Conservation (phyloP, 2,888 invertebrate species). For the Schizotus pectinicornis region DNA sequence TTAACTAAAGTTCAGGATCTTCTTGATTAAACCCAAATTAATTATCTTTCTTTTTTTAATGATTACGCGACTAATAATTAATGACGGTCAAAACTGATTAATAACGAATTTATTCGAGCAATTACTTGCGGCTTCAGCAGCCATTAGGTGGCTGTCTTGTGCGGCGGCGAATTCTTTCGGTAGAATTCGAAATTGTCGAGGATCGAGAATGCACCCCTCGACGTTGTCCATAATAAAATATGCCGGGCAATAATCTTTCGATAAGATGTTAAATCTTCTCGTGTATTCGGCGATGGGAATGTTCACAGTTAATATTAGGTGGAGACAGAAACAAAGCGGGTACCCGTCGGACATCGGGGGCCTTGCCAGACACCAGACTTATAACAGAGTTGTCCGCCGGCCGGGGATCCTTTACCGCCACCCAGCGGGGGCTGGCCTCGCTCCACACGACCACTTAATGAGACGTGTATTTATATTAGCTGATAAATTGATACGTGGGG, state of each 20-base stretch:
- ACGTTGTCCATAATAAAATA: conserved; percentile 16
- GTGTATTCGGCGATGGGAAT: conserved; percentile 27
- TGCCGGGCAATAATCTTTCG: conserved; percentile 21
- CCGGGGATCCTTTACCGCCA: conserved; percentile 45
- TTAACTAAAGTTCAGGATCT: too few species aligned
- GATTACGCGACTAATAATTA: too few species aligned
- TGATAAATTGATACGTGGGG: conserved; percentile 40
- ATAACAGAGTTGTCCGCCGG: conserved; percentile 46
- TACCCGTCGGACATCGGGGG: conserved; percentile 7
- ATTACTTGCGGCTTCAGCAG: too few species aligned
- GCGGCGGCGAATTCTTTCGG: too few species aligned
- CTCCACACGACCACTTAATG: conserved; percentile 45
- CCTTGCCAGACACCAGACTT: background rate
- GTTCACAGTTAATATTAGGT: conserved; percentile 38
- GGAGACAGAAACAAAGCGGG: conserved; percentile 32
- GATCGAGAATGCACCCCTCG: background rate
- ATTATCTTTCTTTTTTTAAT: too few species aligned
- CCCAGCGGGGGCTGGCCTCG: conserved; percentile 38
- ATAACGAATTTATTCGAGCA: too few species aligned
- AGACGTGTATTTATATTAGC: conserved; percentile 46
- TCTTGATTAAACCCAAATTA: too few species aligned
- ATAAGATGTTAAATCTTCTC: conserved; percentile 28
- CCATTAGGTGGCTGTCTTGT: too few species aligned
- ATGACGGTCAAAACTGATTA: too few species aligned
- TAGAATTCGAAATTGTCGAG: too few species aligned